A percentile compares a stretch with the other conserved stretches of the same genome.
Conservation (phyloP, 2,113 vertebrate genomes). For the Silurus glanis region DNA sequence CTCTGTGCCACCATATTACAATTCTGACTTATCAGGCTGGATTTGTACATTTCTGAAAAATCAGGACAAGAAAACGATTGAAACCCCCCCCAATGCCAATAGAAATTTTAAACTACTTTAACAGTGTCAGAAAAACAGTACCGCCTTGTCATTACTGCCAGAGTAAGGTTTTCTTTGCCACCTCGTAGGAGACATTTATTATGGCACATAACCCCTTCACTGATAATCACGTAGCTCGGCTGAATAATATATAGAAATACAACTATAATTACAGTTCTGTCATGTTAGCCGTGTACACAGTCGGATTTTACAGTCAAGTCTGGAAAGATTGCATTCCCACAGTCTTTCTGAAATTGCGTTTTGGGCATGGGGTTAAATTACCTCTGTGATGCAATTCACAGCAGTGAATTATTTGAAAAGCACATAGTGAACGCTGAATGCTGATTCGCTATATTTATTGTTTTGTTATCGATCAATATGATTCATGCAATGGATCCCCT, state of each 20-base stretch:
- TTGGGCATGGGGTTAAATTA: background rate
- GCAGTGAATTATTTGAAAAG: background rate
- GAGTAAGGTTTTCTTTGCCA: background rate
- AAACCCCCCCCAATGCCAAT: background rate
- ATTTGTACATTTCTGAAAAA: background rate
- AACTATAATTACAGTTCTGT: constrained; percentile 10
- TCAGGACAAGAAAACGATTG: background rate
- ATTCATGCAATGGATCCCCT: background rate
- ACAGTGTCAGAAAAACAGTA: background rate
- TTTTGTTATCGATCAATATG: background rate
- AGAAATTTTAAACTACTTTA: background rate
- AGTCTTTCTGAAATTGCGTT: background rate
- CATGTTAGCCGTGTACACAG: background rate
- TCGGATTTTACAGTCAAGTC: background rate
- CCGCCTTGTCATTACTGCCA: background rate
- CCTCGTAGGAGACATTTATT: background rate
- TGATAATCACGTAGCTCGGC: background rate
- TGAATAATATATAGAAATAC: background rate
- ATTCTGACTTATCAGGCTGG: background rate
- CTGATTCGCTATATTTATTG: background rate
- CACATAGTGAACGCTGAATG: background rate
- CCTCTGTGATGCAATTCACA: background rate
- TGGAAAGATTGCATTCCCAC: background rate
- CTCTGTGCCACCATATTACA: background rate
- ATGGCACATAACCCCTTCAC: background rate